Evolutionary conservation across 2,113 vertebrate species (phyloP).

Genomic region (Indri indri): DNA sequence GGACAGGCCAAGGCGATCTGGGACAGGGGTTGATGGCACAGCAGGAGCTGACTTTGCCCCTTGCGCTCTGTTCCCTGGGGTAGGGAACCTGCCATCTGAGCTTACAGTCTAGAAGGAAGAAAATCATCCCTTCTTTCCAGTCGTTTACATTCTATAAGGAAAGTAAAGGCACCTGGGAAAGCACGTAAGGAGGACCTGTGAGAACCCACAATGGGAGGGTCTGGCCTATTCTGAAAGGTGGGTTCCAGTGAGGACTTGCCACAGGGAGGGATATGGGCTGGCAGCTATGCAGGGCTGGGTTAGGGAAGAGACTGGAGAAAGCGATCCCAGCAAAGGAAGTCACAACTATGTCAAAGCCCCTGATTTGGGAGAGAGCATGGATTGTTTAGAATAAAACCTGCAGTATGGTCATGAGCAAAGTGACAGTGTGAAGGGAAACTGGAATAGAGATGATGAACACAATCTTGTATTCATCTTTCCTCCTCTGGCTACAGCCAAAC

Average conservation of each 20-base stretch:
- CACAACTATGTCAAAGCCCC: not conserved
- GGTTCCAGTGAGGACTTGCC: not conserved
- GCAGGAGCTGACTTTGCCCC: not conserved
- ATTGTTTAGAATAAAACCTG: not conserved
- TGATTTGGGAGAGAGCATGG: not conserved
- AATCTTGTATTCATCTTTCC: not conserved
- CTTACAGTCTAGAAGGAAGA: not conserved
- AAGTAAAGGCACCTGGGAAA: not conserved
- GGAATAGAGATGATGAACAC: not conserved
- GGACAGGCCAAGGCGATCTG: not conserved
- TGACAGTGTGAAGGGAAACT: not conserved
- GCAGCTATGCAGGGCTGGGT: not conserved
- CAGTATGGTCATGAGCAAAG: not conserved
- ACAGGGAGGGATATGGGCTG: not conserved
- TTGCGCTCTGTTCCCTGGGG: not conserved
- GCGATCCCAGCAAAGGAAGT: not conserved
- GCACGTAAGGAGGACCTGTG: not conserved
- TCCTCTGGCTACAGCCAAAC: not conserved
- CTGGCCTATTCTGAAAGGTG: not conserved
- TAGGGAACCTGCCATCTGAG: not conserved
- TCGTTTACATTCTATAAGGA: not conserved
- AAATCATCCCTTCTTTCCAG: not conserved
- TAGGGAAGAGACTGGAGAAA: not conserved
- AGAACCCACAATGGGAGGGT: not conserved
- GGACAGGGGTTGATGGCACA: not conserved